phyloP scores from a whole-genome alignment of 2,888 invertebrate species.

The Oscheius sp. region DNA sequence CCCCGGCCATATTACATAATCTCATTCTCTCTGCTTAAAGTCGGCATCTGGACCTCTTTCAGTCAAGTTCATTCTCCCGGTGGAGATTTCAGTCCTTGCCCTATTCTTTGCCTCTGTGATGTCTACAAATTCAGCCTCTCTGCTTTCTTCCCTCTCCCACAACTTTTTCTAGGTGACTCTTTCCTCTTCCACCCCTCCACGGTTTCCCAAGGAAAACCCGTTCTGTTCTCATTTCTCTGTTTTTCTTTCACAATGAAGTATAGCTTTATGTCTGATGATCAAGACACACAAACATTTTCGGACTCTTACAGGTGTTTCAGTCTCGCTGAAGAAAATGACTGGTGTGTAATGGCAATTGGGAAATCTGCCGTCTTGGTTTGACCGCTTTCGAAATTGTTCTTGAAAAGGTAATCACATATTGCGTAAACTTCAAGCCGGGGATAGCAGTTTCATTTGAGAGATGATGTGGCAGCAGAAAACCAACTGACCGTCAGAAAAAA shows the following conservation, averaged over 20 bases:
- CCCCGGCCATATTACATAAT: background rate
- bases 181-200: background rate
- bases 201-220: conserved; percentile 6
- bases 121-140: conserved; percentile 29
- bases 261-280: background rate
- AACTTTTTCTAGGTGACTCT: conserved; percentile 29
- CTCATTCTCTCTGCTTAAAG: conserved; percentile 5
- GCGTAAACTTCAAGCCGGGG: too few species aligned
- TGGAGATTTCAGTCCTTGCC: conserved; percentile 19
- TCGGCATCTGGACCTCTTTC: background rate
- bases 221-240: conserved; percentile 27
- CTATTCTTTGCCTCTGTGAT: conserved; percentile 35
- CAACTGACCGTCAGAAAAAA: too few species aligned
- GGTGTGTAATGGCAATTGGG: too few species aligned
- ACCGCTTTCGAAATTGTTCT: too few species aligned
- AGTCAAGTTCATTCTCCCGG: background rate
- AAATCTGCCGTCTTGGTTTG: too few species aligned
- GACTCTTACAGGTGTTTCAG: too few species aligned
- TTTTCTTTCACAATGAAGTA: conserved; percentile 10
- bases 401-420: too few species aligned
- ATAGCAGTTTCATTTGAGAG: too few species aligned
- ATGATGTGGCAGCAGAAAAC: too few species aligned
- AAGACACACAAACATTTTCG: too few species aligned
- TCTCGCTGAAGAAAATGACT: too few species aligned
- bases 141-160: background rate